Conservation (phyloP, 2,797 vertebrate genomes). For the Mus caroli region DNA sequence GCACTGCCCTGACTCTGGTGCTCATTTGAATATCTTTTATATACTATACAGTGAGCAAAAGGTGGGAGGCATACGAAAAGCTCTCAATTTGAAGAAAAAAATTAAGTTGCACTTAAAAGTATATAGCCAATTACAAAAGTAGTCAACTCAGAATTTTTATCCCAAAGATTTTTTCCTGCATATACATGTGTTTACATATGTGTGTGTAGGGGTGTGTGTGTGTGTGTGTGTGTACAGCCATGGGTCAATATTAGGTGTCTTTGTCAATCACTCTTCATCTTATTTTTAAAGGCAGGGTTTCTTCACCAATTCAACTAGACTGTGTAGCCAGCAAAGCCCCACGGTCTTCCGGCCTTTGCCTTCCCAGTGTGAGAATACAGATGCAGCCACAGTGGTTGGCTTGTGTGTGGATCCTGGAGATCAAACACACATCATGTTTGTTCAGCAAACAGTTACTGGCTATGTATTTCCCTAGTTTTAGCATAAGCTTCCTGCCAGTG, state of each 20-base stretch:
- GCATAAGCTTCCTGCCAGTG: neutral
- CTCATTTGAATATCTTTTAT: neutral
- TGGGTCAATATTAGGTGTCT: neutral
- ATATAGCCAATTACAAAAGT: neutral
- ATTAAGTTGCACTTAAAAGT: neutral
- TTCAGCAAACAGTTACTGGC: neutral
- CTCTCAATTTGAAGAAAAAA: neutral
- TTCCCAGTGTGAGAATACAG: neutral
- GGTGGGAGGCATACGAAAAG: neutral
- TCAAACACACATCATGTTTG: neutral
- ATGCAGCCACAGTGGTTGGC: neutral
- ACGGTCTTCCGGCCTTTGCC: neutral
- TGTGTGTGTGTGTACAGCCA: neutral
- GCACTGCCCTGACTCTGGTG: neutral
- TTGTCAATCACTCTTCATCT: neutral
- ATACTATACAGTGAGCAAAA: slow-evolving; percentile 7
- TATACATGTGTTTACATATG: neutral
- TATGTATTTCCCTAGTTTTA: neutral
- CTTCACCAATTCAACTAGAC: neutral
- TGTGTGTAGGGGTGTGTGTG: too few relatives aligned
- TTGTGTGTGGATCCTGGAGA: neutral
- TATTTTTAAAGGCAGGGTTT: neutral
- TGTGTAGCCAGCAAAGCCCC: too few relatives aligned
- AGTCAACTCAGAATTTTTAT: neutral
- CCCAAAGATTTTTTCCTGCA: neutral